phyloP scores from a whole-genome alignment of 2,113 vertebrate genomes.

The Apus apus region DNA sequence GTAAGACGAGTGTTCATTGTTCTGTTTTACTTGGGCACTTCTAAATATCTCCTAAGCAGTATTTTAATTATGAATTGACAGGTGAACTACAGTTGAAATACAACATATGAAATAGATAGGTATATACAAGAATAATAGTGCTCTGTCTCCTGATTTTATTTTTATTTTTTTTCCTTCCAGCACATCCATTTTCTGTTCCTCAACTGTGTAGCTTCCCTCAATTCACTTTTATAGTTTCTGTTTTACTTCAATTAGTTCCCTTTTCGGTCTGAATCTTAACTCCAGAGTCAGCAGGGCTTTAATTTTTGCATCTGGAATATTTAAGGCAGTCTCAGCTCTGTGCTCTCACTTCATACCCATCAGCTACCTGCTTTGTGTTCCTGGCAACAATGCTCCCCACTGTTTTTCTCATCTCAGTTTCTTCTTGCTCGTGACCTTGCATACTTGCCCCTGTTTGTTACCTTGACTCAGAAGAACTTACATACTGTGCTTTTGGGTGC shows the following conservation, averaged over 20 bases:
- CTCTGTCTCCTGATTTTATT: not conserved
- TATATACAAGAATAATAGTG: not conserved
- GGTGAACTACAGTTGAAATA: not conserved
- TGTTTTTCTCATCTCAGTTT: not conserved
- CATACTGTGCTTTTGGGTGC: not conserved
- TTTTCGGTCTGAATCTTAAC: not conserved
- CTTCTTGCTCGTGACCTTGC: not conserved
- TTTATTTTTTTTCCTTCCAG: not conserved
- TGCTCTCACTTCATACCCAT: not conserved
- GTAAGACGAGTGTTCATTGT: not conserved
- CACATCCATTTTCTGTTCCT: not conserved
- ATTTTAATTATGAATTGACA: not conserved
- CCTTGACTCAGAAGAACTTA: not conserved
- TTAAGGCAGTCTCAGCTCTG: fast-evolving
- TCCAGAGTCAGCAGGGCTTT: not conserved
- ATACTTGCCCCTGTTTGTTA: not conserved
- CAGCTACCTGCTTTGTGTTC: not conserved
- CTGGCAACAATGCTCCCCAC: not conserved
- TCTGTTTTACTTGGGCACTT: not conserved
- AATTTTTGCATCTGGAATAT: not conserved
- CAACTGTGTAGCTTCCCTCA: not conserved
- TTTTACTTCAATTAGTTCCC: not conserved
- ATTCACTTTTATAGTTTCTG: not conserved
- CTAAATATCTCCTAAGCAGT: not conserved
- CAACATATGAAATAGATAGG: fast-evolving